phyloP scores from a whole-genome alignment of 2,888 invertebrate species.

The Caenorhabditis sulstoni region DNA sequence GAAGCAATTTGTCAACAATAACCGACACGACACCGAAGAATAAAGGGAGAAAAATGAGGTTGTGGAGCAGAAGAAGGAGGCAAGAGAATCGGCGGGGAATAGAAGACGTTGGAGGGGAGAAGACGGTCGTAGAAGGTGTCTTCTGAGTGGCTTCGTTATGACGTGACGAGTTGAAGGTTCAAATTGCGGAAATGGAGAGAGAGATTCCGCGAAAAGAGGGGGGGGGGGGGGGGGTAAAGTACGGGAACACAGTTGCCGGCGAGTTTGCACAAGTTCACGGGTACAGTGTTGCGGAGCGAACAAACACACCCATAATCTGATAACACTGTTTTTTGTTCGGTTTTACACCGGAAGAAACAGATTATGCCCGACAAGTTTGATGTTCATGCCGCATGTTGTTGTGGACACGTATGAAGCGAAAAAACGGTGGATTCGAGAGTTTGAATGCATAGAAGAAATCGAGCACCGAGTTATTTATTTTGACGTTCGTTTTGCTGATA shows the following conservation, averaged over 20 bases:
- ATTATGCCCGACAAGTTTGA: too few relatives aligned
- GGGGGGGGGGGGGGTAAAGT: neutral
- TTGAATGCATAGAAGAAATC: too few relatives aligned
- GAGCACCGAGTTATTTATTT: too few relatives aligned
- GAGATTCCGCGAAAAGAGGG: neutral
- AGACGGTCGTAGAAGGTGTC: neutral
- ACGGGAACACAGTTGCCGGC: neutral
- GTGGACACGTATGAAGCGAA: too few relatives aligned
- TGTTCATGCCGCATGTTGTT: too few relatives aligned
- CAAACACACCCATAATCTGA: too few relatives aligned
- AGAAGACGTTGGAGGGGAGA: constrained; percentile 2
- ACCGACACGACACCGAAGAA: constrained; percentile 29
- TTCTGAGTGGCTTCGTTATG: constrained; percentile 49
- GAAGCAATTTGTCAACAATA: constrained; percentile 41
- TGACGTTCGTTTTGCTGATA: too few relatives aligned
- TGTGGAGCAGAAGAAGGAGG: neutral
- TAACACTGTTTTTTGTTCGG: too few relatives aligned
- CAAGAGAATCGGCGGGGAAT: neutral
- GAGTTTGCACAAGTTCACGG: too few relatives aligned
- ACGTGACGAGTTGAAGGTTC: constrained; percentile 17
- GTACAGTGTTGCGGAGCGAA: too few relatives aligned
- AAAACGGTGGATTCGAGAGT: too few relatives aligned
- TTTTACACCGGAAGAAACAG: too few relatives aligned
- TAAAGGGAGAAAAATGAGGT: neutral
- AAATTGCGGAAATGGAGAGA: neutral